A percentile compares a stretch with the other conserved stretches of the same genome.
phyloP scores from a whole-genome alignment of 2,888 invertebrate genomes.

The Octodonta nipae region DNA sequence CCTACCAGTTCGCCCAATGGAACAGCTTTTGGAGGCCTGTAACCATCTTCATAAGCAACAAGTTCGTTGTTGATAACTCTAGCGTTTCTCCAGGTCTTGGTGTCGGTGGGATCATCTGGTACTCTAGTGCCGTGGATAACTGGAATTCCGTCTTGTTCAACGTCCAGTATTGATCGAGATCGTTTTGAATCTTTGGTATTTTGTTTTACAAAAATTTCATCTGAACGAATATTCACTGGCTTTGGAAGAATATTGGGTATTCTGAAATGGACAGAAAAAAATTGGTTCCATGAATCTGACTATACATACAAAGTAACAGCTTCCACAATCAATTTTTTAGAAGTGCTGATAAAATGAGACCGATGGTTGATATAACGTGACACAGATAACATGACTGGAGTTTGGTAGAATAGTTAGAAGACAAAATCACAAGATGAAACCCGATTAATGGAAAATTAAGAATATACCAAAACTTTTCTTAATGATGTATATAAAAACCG shows the following conservation, averaged over 20 bases:
- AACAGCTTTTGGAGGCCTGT: constrained; percentile 49
- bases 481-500: too few relatives aligned
- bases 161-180: constrained; percentile 48
- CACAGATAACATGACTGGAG: too few relatives aligned
- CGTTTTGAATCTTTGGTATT: constrained; percentile 43
- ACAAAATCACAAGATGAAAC: too few relatives aligned
- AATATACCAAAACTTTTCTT: too few relatives aligned
- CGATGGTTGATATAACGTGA: too few relatives aligned
- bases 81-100: constrained; percentile 74
- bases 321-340: not conserved
- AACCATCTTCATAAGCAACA: constrained; percentile 58
- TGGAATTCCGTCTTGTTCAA: constrained; percentile 61
- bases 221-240: constrained; percentile 55
- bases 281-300: not conserved
- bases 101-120: constrained; percentile 64
- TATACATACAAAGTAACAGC: not conserved
- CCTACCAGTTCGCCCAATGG: constrained; percentile 41
- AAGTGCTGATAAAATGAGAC: too few relatives aligned
- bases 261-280: constrained; percentile 19
- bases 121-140: constrained; percentile 70
- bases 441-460: too few relatives aligned
- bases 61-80: constrained; percentile 74
- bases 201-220: constrained; percentile 43
- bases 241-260: constrained; percentile 47
- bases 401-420: too few relatives aligned